These are phyloP conservation scores for Phragmatobia fuliginosa DNA, from an alignment of 2,888 invertebrate species.

Conservation along the genomic window DNA sequence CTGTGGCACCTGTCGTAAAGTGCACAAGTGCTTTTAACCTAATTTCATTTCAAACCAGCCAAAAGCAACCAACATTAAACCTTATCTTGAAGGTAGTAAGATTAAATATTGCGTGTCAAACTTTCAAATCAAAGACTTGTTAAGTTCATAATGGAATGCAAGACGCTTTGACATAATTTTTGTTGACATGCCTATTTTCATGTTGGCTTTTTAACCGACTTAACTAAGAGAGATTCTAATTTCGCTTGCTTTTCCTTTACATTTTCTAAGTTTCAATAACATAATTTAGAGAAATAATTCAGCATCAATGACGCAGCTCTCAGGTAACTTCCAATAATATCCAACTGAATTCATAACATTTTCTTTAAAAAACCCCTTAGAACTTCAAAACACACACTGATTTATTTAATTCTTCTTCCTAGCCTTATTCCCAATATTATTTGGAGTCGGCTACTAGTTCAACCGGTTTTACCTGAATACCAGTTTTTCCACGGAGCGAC, in stretches of 20 bases:
- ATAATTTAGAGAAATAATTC: too few relatives aligned
- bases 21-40: conserved; percentile 56
- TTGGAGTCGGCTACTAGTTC: too few relatives aligned
- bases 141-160: conserved; percentile 15
- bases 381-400: background rate
- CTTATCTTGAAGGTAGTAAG: conserved; percentile 5
- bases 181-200: conserved; percentile 54
- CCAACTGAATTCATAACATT: too few relatives aligned
- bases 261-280: too few relatives aligned
- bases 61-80: conserved; percentile 20
- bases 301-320: too few relatives aligned
- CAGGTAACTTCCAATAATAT: too few relatives aligned
- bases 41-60: conserved; percentile 30
- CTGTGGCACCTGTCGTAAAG: conserved; percentile 53
- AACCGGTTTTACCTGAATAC: too few relatives aligned
- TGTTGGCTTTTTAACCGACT: conserved; percentile 41
- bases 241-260: too few relatives aligned
- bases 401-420: background rate
- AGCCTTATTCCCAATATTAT: too few relatives aligned
- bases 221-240: background rate
- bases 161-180: conserved; percentile 7
- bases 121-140: conserved; percentile 14
- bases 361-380: too few relatives aligned
- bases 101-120: conserved; percentile 8
- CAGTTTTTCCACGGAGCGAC: too few relatives aligned